A percentile compares a stretch with the other conserved stretches of the same genome.
These are phyloP conservation scores for Plotosus lineatus DNA, from an alignment of 2,113 vertebrate species.

Conservation along the genomic window DNA sequence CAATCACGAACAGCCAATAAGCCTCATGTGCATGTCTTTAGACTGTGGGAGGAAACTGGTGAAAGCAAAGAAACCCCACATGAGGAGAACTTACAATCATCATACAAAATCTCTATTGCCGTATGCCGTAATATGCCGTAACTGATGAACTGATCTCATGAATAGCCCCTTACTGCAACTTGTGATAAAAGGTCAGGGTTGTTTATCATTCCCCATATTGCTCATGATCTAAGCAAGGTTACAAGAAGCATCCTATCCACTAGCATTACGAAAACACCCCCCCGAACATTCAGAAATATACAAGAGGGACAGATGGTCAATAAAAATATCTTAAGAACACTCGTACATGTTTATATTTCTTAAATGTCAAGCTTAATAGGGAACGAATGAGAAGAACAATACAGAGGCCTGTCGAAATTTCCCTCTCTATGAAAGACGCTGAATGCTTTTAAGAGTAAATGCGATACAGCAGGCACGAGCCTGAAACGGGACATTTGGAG, in stretches of 20 bases:
- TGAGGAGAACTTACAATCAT: too few relatives aligned
- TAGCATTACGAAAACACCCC: slow-evolving; percentile 24
- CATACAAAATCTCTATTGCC: too few relatives aligned
- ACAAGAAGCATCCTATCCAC: slow-evolving; percentile 20
- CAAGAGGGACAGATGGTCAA: slow-evolving; percentile 71
- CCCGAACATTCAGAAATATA: slow-evolving; percentile 54
- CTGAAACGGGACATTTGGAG: slow-evolving; percentile 63
- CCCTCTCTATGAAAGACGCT: slow-evolving; percentile 29
- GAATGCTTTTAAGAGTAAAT: slow-evolving; percentile 61
- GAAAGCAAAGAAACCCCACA: too few relatives aligned
- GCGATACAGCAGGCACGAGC: slow-evolving; percentile 50
- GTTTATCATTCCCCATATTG: slow-evolving; percentile 31
- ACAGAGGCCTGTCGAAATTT: slow-evolving; percentile 61
- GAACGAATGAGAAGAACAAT: slow-evolving; percentile 62
- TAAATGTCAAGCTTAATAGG: slow-evolving; percentile 61
- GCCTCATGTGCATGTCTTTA: too few relatives aligned
- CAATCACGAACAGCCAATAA: too few relatives aligned
- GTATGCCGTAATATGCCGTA: too few relatives aligned
- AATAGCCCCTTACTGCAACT: slow-evolving; percentile 14
- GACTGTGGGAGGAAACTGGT: too few relatives aligned
- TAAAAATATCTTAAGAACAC: slow-evolving; percentile 74
- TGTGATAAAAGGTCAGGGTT: slow-evolving; percentile 29
- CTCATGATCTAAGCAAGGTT: slow-evolving; percentile 15
- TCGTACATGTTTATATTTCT: slow-evolving; percentile 70
- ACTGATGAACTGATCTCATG: background rate